Conservation (phyloP, 2,888 invertebrate species). For the Gortyna flavago region DNA sequence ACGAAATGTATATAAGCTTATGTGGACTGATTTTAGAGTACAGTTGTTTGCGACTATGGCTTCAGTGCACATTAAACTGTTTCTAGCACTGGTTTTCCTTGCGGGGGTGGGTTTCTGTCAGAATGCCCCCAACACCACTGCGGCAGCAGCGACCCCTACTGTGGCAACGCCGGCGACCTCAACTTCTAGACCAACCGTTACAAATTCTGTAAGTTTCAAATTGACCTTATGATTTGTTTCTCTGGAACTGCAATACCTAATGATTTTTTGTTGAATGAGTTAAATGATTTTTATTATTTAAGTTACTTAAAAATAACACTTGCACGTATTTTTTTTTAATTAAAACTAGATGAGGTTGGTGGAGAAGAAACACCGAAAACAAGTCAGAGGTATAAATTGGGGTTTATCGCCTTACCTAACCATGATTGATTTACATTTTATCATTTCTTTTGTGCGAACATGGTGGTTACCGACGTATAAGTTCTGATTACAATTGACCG, state of each 20-base stretch:
- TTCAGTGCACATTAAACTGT: slow-evolving; percentile 61
- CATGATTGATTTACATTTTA: background rate
- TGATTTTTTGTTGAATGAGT: background rate
- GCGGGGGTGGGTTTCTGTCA: slow-evolving; percentile 65
- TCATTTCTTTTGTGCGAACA: background rate
- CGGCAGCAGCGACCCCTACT: slow-evolving; percentile 6
- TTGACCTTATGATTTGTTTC: background rate
- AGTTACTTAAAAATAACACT: background rate
- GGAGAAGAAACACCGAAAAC: background rate
- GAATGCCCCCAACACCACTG: slow-evolving; percentile 48
- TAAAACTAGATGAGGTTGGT: background rate
- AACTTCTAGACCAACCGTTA: background rate
- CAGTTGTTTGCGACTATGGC: slow-evolving; percentile 66
- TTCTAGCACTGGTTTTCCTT: slow-evolving; percentile 63
- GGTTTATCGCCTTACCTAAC: background rate
- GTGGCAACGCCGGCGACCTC: background rate
- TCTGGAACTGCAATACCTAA: background rate
- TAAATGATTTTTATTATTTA: background rate
- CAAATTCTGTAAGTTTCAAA: slow-evolving; percentile 29
- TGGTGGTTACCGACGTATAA: background rate
- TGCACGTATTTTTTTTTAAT: background rate
- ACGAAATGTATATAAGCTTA: slow-evolving; percentile 62
- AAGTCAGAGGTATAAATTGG: background rate
- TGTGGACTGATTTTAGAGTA: slow-evolving; percentile 45
- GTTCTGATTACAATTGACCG: background rate